Conservation (phyloP, 1,140 invertebrate genomes). For the Trigoniulus corallinus region DNA sequence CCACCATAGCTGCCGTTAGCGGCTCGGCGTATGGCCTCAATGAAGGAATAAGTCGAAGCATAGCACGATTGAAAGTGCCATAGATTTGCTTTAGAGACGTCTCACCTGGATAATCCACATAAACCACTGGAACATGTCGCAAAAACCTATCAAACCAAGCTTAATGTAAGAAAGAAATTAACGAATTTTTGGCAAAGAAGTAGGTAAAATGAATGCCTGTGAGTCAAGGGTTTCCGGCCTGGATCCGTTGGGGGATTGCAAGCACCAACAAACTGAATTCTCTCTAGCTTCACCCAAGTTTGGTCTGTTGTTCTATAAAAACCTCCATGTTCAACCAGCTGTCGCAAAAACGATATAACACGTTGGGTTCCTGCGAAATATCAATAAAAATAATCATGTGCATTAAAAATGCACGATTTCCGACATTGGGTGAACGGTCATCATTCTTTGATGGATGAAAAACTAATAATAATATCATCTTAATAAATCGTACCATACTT, state of each 20-base stretch:
- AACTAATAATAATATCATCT: not conserved
- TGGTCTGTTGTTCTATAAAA: conserved; percentile 70
- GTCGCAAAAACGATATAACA: conserved; percentile 94
- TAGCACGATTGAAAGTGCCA: conserved; percentile 92
- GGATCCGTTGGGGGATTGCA: conserved; percentile 99
- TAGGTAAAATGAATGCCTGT: conserved; percentile 35
- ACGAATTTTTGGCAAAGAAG: not conserved
- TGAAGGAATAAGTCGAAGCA: conserved; percentile 80
- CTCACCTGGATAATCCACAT: conserved; percentile 98
- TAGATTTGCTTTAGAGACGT: conserved; percentile 96
- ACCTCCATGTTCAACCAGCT: conserved; percentile 83
- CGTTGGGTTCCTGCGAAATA: conserved; percentile 55
- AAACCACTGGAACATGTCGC: conserved; percentile 92
- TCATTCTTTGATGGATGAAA: too few relatives aligned
- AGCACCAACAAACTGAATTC: conserved; percentile 98
- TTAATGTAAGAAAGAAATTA: not conserved
- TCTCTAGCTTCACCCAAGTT: conserved; percentile 88
- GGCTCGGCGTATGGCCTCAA: conserved; percentile 86
- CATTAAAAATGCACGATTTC: too few relatives aligned
- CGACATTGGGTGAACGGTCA: too few relatives aligned
- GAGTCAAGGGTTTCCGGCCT: conserved; percentile 90
- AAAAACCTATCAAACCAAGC: conserved; percentile 32
- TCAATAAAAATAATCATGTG: not conserved
- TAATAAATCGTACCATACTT: conserved; percentile 50
- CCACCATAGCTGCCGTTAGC: conserved; percentile 96